phyloP scores from a whole-genome alignment of 92 coral and sea anemone species.

The Phenganax stokvisi region DNA sequence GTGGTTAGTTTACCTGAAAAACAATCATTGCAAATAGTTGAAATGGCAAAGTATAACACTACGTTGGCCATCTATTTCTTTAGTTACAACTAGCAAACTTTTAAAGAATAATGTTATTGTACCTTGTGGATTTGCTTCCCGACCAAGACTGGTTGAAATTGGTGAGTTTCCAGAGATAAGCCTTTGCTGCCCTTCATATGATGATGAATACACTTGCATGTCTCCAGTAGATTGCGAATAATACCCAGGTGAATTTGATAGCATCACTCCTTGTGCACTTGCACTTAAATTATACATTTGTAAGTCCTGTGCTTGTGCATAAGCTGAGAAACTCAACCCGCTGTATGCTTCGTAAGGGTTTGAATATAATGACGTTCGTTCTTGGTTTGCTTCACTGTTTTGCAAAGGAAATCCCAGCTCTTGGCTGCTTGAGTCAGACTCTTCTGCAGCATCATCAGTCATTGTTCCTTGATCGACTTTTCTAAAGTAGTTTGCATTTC shows the following conservation, averaged over 20 bases:
- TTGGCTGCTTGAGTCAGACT: constrained; percentile 14
- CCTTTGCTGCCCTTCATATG: constrained; percentile 10
- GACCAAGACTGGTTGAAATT: constrained; percentile 17
- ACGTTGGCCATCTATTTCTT: background rate
- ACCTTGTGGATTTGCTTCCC: background rate
- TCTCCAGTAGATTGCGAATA: constrained; percentile 26
- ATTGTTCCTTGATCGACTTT: constrained; percentile 38
- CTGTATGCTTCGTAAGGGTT: constrained; percentile 27
- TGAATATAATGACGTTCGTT: constrained; percentile 8
- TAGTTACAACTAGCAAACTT: background rate
- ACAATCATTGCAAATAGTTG: background rate
- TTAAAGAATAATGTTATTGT: background rate
- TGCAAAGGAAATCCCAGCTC: constrained; percentile 2
- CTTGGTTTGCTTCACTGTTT: constrained; percentile 6
- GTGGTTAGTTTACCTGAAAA: constrained; percentile 45
- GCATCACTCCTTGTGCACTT: background rate
- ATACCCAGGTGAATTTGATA: constrained; percentile 7
- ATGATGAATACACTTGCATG: constrained; percentile 17
- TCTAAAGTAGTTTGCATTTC: constrained; percentile 15
- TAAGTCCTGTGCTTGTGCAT: constrained; percentile 15
- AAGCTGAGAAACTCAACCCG: constrained; percentile 32
- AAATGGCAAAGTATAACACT: background rate
- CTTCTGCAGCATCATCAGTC: constrained; percentile 29
- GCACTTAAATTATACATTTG: constrained; percentile 3
- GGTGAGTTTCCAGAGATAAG: background rate